phyloP scores from a whole-genome alignment of 2,113 vertebrate genomes.

The Ophthalmolycus amberensis region DNA sequence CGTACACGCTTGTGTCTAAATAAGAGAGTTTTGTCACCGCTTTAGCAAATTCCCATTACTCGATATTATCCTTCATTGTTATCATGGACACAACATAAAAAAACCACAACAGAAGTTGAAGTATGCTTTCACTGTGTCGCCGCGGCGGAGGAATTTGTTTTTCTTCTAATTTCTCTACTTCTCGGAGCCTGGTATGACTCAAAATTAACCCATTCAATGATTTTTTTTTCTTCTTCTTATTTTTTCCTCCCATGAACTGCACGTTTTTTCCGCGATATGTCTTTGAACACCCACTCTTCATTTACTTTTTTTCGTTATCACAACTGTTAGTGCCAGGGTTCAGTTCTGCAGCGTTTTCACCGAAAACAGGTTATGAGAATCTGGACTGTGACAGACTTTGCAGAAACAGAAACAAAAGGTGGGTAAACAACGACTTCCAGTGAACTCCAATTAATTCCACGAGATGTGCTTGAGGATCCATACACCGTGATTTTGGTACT shows the following conservation, averaged over 20 bases:
- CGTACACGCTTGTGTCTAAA: background rate
- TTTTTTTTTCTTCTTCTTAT: conserved; percentile 40
- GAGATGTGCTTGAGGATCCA: background rate
- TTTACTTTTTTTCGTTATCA: background rate
- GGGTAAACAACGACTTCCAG: background rate
- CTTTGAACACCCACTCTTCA: conserved; percentile 49
- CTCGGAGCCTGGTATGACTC: conserved; percentile 80
- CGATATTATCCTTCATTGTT: background rate
- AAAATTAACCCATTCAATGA: conserved; percentile 82
- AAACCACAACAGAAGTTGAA: background rate
- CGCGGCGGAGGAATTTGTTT: conserved; percentile 86
- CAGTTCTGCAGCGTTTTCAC: conserved; percentile 3
- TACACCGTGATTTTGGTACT: background rate
- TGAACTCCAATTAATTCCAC: background rate
- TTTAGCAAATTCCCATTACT: fast-evolving
- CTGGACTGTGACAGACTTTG: background rate
- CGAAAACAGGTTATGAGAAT: background rate
- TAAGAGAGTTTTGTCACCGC: fast-evolving
- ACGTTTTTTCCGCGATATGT: conserved; percentile 51
- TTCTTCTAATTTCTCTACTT: conserved; percentile 78
- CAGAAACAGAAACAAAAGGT: background rate
- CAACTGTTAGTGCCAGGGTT: background rate
- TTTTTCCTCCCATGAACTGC: conserved; percentile 39
- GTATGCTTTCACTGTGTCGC: conserved; percentile 60
- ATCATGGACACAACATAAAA: fast-evolving